Evolutionary conservation across 1,140 invertebrate species (phyloP).

Genomic region (Oryctes rhinoceros): DNA sequence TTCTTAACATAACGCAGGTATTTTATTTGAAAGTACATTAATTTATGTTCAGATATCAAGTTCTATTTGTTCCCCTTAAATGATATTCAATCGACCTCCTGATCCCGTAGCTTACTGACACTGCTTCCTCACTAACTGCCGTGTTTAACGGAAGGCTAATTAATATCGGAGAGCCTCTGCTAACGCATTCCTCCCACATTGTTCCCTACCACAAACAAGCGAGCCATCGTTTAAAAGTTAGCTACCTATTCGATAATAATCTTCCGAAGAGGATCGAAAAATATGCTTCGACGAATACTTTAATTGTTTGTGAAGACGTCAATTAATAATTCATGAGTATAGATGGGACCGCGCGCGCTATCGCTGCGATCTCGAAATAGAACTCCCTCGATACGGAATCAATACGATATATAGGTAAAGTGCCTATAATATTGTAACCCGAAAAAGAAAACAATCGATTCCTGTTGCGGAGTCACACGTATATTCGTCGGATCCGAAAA

Average conservation of each 20-base stretch:
- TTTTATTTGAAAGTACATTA: too few species aligned
- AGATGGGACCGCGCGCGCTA: slow-evolving; percentile 18
- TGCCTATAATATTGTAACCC: slow-evolving; percentile 3
- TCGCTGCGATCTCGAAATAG: slow-evolving; percentile 9
- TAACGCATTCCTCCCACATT: background rate
- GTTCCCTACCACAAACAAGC: background rate
- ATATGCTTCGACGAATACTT: slow-evolving; percentile 18
- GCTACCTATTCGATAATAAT: background rate
- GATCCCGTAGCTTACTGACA: background rate
- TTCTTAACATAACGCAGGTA: too few species aligned
- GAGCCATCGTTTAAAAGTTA: background rate
- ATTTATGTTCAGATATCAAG: too few species aligned
- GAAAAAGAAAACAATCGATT: slow-evolving; percentile 29
- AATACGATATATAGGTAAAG: background rate
- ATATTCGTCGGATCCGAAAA: slow-evolving; percentile 13
- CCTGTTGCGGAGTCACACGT: slow-evolving; percentile 20
- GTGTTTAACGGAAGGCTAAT: background rate
- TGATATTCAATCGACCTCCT: background rate
- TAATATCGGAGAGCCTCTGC: background rate
- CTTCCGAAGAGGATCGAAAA: background rate
- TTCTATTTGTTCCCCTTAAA: background rate
- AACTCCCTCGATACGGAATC: background rate
- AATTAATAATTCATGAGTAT: slow-evolving; percentile 36
- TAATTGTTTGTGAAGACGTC: slow-evolving; percentile 24
- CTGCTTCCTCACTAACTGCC: background rate